A percentile compares a stretch with the other conserved stretches of the same genome.
Evolutionary conservation across 2,113 vertebrate species (phyloP).

Genomic region (Oncorhynchus gorbuscha): DNA sequence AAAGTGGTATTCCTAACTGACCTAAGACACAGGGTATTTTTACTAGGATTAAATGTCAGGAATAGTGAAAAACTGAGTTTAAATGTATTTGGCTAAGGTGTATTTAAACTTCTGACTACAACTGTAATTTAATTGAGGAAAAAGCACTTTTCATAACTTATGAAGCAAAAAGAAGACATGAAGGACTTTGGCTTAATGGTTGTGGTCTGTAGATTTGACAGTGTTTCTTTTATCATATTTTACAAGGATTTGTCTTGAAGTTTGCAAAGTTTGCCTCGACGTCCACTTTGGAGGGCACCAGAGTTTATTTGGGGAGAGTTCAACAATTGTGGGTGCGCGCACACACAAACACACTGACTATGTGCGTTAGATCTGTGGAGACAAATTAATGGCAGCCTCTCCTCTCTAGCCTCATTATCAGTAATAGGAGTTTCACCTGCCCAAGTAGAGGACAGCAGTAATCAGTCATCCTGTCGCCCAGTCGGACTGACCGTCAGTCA

Average conservation of each 20-base stretch:
- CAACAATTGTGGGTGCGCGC: background rate
- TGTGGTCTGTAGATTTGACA: background rate
- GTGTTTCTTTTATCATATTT: background rate
- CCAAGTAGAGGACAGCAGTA: constrained; percentile 44
- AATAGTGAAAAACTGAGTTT: too few species aligned
- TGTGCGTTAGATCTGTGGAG: constrained; percentile 35
- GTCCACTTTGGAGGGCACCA: background rate
- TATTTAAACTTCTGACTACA: too few species aligned
- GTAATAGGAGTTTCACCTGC: constrained; percentile 40
- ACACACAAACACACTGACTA: background rate
- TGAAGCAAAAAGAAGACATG: background rate
- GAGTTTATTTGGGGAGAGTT: background rate
- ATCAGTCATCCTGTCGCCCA: constrained; percentile 70
- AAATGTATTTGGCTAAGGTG: too few species aligned
- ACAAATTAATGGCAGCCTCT: constrained; percentile 53
- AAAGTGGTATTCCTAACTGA: too few species aligned
- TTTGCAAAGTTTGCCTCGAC: background rate
- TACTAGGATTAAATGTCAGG: too few species aligned
- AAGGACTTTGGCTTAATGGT: background rate
- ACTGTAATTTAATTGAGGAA: too few species aligned
- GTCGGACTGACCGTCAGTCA: constrained; percentile 48
- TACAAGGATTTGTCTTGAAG: background rate
- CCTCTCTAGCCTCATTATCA: constrained; percentile 64
- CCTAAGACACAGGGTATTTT: too few species aligned
- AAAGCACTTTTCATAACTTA: background rate